These are phyloP conservation scores for Diadophis punctatus DNA, from an alignment of 2,113 vertebrate genomes.

Conservation along the genomic window DNA sequence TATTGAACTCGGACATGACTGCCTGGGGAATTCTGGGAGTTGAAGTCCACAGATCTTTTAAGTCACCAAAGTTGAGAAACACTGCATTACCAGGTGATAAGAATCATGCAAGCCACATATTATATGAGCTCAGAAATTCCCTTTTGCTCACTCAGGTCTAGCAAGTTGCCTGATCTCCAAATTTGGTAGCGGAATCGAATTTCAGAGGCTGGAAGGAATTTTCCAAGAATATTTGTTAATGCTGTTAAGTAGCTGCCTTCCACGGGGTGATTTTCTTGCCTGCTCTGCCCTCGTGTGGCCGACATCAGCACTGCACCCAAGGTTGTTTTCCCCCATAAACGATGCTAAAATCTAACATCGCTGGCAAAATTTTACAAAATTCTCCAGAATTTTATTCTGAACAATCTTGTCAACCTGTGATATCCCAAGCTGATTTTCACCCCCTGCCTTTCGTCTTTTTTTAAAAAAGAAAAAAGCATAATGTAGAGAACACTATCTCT, in stretches of 20 bases:
- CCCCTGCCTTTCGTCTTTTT: neutral
- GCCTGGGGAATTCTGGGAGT: neutral
- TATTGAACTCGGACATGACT: too few species aligned
- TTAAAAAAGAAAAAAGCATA: neutral
- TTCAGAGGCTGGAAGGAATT: neutral
- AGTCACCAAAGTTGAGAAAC: neutral
- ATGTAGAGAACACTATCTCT: neutral
- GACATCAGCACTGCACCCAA: neutral
- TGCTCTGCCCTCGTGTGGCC: neutral
- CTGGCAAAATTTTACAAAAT: neutral
- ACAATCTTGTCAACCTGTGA: neutral
- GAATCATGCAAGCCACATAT: neutral
- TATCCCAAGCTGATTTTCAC: neutral
- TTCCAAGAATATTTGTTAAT: neutral
- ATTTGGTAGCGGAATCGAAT: neutral
- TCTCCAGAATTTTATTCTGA: neutral
- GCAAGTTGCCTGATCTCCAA: neutral
- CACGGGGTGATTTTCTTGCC: neutral
- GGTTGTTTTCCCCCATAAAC: rapidly evolving
- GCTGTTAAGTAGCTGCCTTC: too few species aligned
- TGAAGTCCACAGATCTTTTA: neutral
- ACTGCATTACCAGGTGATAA: neutral
- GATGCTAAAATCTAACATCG: neutral
- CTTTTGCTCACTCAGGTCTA: neutral
- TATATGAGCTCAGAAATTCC: neutral